Evolutionary conservation across 64 coral and sea anemone species (phyloP).

Genomic region (Montipora capricornis): DNA sequence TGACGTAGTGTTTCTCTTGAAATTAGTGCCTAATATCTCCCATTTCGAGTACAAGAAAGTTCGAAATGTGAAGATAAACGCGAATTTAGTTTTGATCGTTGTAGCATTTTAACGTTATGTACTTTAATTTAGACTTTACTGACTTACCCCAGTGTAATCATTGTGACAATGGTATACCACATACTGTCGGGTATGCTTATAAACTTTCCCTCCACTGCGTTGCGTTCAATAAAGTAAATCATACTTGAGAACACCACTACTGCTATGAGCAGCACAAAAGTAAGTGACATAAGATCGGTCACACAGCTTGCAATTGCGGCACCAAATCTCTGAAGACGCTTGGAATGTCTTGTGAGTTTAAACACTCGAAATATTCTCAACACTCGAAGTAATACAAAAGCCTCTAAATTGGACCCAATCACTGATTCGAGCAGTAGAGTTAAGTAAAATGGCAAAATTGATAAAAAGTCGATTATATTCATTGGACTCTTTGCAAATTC

Average conservation of each 20-base stretch:
- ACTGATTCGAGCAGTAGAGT: conserved; percentile 71
- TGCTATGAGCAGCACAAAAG: conserved; percentile 81
- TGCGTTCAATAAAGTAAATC: conserved; percentile 85
- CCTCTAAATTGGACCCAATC: conserved; percentile 75
- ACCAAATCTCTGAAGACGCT: conserved; percentile 87
- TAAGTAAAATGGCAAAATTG: conserved; percentile 79
- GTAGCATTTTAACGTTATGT: too few relatives aligned
- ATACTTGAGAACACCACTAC: conserved; percentile 91
- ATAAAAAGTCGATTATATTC: conserved; percentile 89
- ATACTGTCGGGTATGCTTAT: conserved; percentile 94
- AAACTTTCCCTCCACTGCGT: conserved; percentile 71
- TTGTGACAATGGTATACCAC: conserved; percentile 98
- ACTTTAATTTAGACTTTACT: too few relatives aligned
- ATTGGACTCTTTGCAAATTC: conserved; percentile 71
- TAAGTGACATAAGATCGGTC: conserved; percentile 80
- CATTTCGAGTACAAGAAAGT: too few relatives aligned
- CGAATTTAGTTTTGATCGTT: too few relatives aligned
- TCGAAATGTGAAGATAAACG: too few relatives aligned
- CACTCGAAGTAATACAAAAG: conserved; percentile 90
- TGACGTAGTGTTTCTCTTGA: too few relatives aligned
- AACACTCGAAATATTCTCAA: conserved; percentile 93
- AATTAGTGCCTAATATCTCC: too few relatives aligned
- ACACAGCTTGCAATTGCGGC: conserved; percentile 71
- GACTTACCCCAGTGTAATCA: conserved; percentile 97
- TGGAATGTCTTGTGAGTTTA: conserved; percentile 89